Conservation (phyloP, 2,113 vertebrate genomes). For the Oophaga pumilio region DNA sequence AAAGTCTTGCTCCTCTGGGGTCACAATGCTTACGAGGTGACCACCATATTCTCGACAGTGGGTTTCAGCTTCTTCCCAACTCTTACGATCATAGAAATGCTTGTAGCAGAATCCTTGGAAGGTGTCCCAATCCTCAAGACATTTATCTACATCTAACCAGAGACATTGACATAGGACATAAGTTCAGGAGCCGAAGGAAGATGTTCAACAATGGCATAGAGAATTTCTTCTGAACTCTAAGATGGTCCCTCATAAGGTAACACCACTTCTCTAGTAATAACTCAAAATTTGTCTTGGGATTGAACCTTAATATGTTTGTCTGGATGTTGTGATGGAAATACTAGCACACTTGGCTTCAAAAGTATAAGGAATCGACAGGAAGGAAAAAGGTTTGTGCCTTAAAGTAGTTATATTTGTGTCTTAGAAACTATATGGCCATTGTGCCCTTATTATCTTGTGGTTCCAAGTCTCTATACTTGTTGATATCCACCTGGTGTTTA, state of each 20-base stretch:
- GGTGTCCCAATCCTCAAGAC: constrained; percentile 84
- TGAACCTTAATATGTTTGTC: not conserved
- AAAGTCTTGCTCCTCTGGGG: constrained; percentile 88
- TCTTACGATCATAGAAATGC: constrained; percentile 83
- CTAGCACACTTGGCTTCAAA: not conserved
- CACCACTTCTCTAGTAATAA: not conserved
- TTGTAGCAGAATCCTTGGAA: constrained; percentile 91
- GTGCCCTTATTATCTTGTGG: not conserved
- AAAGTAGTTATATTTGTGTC: not conserved
- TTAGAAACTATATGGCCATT: not conserved
- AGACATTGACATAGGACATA: constrained; percentile 19
- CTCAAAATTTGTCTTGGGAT: not conserved
- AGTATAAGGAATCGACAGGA: not conserved
- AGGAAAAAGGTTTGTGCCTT: not conserved
- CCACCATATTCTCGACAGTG: constrained; percentile 82
- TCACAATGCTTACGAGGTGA: constrained; percentile 88
- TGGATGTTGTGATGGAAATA: not conserved
- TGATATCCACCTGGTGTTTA: too few species aligned
- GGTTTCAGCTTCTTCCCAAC: constrained; percentile 90
- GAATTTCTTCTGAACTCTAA: not conserved
- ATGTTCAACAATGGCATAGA: not conserved
- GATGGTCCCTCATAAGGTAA: not conserved
- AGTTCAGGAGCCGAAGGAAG: not conserved
- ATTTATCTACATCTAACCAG: constrained; percentile 76
- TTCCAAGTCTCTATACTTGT: not conserved